Percentiles rank a stretch among this genome's conserved stretches.
phyloP scores from a whole-genome alignment of 2,888 invertebrate species.

The Protodeltote pygarga region DNA sequence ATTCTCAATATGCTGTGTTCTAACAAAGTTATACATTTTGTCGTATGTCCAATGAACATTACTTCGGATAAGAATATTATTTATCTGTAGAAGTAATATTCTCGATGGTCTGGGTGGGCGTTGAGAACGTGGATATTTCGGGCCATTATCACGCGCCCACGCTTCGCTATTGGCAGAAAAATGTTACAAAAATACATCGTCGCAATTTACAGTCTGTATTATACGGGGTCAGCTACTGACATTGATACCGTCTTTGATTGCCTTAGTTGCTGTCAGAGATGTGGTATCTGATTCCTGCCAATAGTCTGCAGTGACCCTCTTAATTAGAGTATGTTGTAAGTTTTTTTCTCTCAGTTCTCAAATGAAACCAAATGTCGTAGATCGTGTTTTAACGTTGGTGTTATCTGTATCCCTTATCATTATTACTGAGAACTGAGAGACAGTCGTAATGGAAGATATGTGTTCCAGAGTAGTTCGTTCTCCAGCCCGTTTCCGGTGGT shows the following conservation, averaged over 20 bases:
- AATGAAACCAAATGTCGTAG: constrained; percentile 54
- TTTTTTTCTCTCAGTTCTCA: constrained; percentile 43
- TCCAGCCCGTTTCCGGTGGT: constrained; percentile 83
- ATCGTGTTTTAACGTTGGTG: constrained; percentile 59
- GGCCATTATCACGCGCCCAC: constrained; percentile 80
- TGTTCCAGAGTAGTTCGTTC: constrained; percentile 79
- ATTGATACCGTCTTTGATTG: constrained; percentile 59
- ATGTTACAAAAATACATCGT: constrained; percentile 77
- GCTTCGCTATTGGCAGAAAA: constrained; percentile 78
- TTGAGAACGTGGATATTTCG: constrained; percentile 78
- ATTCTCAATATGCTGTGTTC: constrained; percentile 15
- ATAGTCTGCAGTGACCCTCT: constrained; percentile 10
- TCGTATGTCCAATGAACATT: constrained; percentile 30
- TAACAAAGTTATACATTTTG: too few relatives aligned
- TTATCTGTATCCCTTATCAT: constrained; percentile 77
- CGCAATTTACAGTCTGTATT: constrained; percentile 66
- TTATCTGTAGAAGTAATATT: constrained; percentile 74
- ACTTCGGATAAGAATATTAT: constrained; percentile 62
- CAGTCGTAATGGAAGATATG: constrained; percentile 83
- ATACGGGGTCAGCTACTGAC: constrained; percentile 66
- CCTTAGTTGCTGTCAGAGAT: constrained; percentile 19
- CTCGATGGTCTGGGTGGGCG: constrained; percentile 75
- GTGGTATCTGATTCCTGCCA: constrained; percentile 2
- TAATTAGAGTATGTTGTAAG: constrained; percentile 24
- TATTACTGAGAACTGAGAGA: constrained; percentile 74